Conservation (phyloP, 2,797 vertebrate genomes). For the Dryobates pubescens region DNA sequence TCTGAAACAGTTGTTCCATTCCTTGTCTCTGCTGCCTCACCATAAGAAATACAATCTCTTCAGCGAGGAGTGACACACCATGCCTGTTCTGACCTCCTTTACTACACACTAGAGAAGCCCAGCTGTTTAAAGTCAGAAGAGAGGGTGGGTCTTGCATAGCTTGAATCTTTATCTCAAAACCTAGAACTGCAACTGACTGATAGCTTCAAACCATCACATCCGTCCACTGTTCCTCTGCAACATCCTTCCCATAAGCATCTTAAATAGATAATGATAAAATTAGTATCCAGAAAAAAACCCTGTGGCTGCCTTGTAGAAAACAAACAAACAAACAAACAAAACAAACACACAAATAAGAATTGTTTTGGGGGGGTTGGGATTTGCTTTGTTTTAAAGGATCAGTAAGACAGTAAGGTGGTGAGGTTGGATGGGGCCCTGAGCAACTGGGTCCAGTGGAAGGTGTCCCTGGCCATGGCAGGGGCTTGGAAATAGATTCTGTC, state of each 20-base stretch:
- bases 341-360: too few relatives aligned
- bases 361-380: neutral
- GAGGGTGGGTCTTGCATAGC: neutral
- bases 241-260: neutral
- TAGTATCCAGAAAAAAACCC: neutral
- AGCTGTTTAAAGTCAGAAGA: neutral
- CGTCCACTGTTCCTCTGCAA: neutral
- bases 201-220: neutral
- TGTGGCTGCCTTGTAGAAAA: neutral
- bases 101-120: neutral
- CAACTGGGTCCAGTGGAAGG: too few relatives aligned
- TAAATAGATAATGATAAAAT: neutral
- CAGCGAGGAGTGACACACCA: too few relatives aligned
- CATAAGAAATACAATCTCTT: too few relatives aligned
- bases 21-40: too few relatives aligned
- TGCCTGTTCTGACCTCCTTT: neutral
- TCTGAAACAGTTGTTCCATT: too few relatives aligned
- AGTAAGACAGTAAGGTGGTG: neutral
- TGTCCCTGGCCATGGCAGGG: too few relatives aligned
- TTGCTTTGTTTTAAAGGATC: neutral
- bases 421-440: too few relatives aligned
- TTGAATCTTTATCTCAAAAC: neutral
- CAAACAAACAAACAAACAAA: too few relatives aligned
- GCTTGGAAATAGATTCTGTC: too few relatives aligned
- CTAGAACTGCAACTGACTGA: neutral